These are phyloP conservation scores for Cinclus mexicanus DNA, from an alignment of 2,113 vertebrate species.

Conservation along the genomic window DNA sequence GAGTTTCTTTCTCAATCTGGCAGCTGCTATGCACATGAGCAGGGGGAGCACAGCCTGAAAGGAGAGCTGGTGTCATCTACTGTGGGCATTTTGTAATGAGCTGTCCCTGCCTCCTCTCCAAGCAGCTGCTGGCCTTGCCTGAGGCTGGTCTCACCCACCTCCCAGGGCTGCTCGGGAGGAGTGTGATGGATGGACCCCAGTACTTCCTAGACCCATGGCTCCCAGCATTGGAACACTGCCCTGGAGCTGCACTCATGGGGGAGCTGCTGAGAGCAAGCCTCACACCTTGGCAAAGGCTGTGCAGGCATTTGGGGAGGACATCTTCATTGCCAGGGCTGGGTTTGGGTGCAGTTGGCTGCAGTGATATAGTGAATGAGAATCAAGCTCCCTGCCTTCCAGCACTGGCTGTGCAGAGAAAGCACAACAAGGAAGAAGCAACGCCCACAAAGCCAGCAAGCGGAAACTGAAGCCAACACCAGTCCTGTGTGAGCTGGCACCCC, in stretches of 20 bases:
- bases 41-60: neutral
- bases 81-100: neutral
- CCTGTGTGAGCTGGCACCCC: neutral
- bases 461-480: neutral
- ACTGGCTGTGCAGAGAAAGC: neutral
- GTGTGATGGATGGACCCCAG: neutral
- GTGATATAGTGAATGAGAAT: neutral
- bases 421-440: neutral
- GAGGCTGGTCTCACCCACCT: fast-evolving
- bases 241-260: neutral
- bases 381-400: neutral
- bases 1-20: neutral
- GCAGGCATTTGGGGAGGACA: neutral
- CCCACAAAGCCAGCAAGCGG: fast-evolving
- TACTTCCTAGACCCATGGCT: neutral
- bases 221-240: neutral
- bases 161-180: neutral
- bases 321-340: neutral
- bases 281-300: neutral
- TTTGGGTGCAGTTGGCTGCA: neutral
- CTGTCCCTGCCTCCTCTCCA: neutral
- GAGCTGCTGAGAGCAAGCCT: neutral
- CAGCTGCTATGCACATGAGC: fast-evolving
- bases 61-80: neutral
- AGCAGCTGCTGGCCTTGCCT: neutral